phyloP scores from a whole-genome alignment of 2,888 invertebrate species.

The Charanyca ferruginea region DNA sequence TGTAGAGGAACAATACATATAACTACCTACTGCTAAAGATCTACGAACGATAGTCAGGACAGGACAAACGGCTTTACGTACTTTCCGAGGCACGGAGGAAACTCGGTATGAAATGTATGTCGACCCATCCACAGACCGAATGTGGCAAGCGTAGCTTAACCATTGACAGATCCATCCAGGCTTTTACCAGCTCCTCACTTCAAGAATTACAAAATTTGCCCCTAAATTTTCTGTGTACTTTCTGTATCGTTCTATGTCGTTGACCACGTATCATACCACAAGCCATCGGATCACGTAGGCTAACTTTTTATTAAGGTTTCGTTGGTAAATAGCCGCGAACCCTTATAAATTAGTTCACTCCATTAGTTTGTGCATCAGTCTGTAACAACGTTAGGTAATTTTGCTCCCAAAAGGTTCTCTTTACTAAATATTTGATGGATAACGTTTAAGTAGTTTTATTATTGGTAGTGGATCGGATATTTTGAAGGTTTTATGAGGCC shows the following conservation, averaged over 20 bases:
- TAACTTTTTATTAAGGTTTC: constrained; percentile 50
- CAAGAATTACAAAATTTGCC: neutral
- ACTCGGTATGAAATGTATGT: too few relatives aligned
- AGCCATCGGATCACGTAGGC: constrained; percentile 24
- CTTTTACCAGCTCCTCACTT: too few relatives aligned
- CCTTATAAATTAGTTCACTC: constrained; percentile 49
- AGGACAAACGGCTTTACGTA: too few relatives aligned
- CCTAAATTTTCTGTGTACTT: constrained; percentile 1
- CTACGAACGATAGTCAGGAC: too few relatives aligned
- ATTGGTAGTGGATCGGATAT: neutral
- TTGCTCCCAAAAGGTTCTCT: constrained; percentile 7
- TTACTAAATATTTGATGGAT: constrained; percentile 27
- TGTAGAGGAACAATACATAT: too few relatives aligned
- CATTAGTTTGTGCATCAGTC: constrained; percentile 40
- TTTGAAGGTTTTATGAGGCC: neutral
- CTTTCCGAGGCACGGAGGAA: too few relatives aligned
- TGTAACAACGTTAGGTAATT: constrained; percentile 26
- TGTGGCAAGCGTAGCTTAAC: too few relatives aligned
- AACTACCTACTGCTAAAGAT: too few relatives aligned
- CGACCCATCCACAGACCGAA: too few relatives aligned
- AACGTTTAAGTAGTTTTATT: constrained; percentile 6
- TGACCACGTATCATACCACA: constrained; percentile 22
- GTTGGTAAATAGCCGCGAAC: constrained; percentile 38
- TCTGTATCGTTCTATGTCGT: constrained; percentile 25
- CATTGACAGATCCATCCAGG: too few relatives aligned